Evolutionary conservation across 2,888 invertebrate genomes (phyloP).

Genomic region (Platerodrilus igneus): DNA sequence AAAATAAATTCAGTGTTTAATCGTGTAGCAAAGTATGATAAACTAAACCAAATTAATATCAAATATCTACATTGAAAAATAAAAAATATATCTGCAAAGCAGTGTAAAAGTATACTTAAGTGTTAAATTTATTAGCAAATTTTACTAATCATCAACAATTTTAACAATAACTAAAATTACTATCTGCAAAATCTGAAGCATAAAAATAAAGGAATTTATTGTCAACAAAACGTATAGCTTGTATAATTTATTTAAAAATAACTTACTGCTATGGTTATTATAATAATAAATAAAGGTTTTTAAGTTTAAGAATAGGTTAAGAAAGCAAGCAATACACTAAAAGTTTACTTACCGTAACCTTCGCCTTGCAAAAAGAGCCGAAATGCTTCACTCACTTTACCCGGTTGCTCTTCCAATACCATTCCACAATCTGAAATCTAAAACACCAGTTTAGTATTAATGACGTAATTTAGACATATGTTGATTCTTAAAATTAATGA

Average conservation of each 20-base stretch:
- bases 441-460: no score
- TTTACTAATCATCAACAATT: no score
- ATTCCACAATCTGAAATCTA: slow-evolving; percentile 96
- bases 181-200: neutral
- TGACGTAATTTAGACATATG: no score
- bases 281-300: no score
- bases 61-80: slow-evolving; percentile 15
- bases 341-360: slow-evolving; percentile 89
- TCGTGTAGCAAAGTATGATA: slow-evolving; percentile 37
- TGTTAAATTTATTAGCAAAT: slow-evolving; percentile 16
- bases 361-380: slow-evolving; percentile 97
- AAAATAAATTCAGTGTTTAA: slow-evolving; percentile 48
- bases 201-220: neutral
- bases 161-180: neutral
- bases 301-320: no score
- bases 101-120: slow-evolving; percentile 19
- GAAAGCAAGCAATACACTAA: slow-evolving; percentile 12
- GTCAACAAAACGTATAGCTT: slow-evolving; percentile 2
- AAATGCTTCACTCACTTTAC: slow-evolving; percentile 94
- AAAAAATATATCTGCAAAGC: slow-evolving; percentile 22
- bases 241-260: slow-evolving; percentile 15
- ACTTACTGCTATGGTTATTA: no score
- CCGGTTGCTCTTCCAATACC: slow-evolving; percentile 96
- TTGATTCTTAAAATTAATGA: neutral
- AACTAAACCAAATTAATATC: slow-evolving; percentile 15